These are phyloP conservation scores for Nymphalis urticae DNA, from an alignment of 2,888 invertebrate genomes.

Conservation along the genomic window DNA sequence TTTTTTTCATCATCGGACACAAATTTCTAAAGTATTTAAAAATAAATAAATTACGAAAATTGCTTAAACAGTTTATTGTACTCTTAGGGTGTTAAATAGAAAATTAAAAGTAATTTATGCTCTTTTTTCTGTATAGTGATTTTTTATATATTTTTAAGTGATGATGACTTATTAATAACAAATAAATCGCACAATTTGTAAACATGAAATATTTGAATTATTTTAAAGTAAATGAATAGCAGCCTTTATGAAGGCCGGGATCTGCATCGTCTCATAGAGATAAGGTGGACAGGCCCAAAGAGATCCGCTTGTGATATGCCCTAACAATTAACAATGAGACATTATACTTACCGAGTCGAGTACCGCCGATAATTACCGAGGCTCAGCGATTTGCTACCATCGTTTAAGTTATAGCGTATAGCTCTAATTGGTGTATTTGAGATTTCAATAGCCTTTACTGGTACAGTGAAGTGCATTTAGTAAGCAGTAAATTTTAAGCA, in stretches of 20 bases:
- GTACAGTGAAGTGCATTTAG: constrained; percentile 2
- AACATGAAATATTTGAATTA: constrained; percentile 1
- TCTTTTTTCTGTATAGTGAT: no score
- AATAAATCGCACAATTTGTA: no score
- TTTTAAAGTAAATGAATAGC: constrained; percentile 42
- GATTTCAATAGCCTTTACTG: constrained; percentile 22
- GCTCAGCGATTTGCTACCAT: constrained; percentile 59
- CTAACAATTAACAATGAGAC: constrained; percentile 81
- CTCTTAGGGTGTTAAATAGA: no score
- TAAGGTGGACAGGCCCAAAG: constrained; percentile 72
- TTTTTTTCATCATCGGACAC: no score
- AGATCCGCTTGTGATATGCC: constrained; percentile 76
- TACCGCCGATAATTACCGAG: constrained; percentile 76
- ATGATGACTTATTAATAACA: no score
- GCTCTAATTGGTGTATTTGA: constrained; percentile 46
- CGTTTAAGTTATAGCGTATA: constrained; percentile 61
- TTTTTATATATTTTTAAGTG: no score
- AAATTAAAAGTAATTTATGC: no score
- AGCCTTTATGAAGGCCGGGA: constrained; percentile 49
- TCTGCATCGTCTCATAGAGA: constrained; percentile 58
- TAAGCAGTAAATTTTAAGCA: background rate
- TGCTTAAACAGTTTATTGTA: no score
- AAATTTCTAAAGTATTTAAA: no score
- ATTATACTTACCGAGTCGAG: constrained; percentile 66
- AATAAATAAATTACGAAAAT: no score